Evolutionary conservation across 2,888 invertebrate species (phyloP).

Genomic region (Dyspetes luteomarginatus): DNA sequence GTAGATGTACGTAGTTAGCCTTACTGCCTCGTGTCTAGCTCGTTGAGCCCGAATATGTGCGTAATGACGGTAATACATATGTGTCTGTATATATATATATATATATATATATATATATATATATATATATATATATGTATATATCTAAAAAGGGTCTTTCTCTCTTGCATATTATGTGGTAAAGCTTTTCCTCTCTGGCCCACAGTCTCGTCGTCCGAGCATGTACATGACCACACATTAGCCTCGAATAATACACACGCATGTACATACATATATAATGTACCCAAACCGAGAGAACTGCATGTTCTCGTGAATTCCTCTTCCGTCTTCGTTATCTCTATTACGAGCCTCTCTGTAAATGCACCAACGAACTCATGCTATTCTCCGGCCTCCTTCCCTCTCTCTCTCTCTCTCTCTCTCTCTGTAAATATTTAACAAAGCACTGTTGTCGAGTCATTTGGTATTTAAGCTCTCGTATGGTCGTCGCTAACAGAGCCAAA

Average conservation of each 20-base stretch:
- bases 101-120: slow-evolving; percentile 21
- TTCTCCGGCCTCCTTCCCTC: background rate
- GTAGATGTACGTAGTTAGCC: slow-evolving; percentile 29
- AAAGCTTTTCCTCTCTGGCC: slow-evolving; percentile 15
- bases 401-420: slow-evolving; percentile 15
- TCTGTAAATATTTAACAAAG: slow-evolving; percentile 71
- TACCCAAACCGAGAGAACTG: slow-evolving; percentile 20
- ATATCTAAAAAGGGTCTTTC: background rate
- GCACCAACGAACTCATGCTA: slow-evolving; percentile 41
- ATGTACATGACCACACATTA: slow-evolving; percentile 1
- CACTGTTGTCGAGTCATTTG: background rate
- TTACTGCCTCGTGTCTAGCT: slow-evolving; percentile 36
- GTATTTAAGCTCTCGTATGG: background rate
- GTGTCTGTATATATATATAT: too few relatives aligned
- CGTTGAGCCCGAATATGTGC: slow-evolving; percentile 31
- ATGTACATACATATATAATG: slow-evolving; percentile 18
- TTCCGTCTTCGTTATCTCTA: slow-evolving; percentile 76
- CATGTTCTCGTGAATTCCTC: slow-evolving; percentile 63
- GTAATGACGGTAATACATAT: slow-evolving; percentile 7
- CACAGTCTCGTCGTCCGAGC: slow-evolving; percentile 18
- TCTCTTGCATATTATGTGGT: background rate
- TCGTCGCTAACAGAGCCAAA: slow-evolving; percentile 23
- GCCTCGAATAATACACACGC: slow-evolving; percentile 13
- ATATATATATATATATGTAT: slow-evolving; percentile 33
- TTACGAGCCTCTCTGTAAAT: slow-evolving; percentile 67